phyloP scores from a whole-genome alignment of 2,113 vertebrate species.

The Perca schrenkii region DNA sequence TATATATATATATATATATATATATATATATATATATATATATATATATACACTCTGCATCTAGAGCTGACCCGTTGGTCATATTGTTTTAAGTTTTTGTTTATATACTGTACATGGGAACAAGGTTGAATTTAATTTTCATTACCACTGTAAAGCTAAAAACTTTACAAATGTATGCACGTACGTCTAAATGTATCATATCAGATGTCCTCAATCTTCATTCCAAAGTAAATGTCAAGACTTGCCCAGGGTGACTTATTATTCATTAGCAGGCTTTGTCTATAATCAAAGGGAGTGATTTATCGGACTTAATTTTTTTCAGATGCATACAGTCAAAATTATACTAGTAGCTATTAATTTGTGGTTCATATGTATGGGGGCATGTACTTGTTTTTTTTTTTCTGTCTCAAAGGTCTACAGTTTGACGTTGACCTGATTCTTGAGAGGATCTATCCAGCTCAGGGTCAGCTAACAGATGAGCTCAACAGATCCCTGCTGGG shows the following conservation, averaged over 20 bases:
- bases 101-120: too few relatives aligned
- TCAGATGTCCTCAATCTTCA: conserved; percentile 1
- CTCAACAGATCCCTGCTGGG: conserved; percentile 43
- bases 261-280: not conserved
- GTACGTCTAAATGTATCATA: not conserved
- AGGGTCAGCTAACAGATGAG: conserved; percentile 63
- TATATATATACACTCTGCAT: not conserved
- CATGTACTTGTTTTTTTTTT: not conserved
- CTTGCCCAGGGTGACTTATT: not conserved
- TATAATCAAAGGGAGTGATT: not conserved
- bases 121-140: not conserved
- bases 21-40: conserved; percentile 1
- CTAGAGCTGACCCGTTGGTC: too few relatives aligned
- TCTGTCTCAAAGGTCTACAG: not conserved
- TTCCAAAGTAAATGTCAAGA: conserved; percentile 16
- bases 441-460: conserved; percentile 11
- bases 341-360: not conserved
- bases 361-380: not conserved
- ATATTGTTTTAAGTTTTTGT: not conserved
- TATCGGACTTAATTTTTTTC: not conserved
- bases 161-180: not conserved
- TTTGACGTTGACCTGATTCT: conserved; percentile 50
- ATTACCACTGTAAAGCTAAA: not conserved
- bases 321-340: not conserved
- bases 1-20: conserved; percentile 1